phyloP scores from a whole-genome alignment of 1,140 invertebrate genomes.

The Hypsibius dujardini region DNA sequence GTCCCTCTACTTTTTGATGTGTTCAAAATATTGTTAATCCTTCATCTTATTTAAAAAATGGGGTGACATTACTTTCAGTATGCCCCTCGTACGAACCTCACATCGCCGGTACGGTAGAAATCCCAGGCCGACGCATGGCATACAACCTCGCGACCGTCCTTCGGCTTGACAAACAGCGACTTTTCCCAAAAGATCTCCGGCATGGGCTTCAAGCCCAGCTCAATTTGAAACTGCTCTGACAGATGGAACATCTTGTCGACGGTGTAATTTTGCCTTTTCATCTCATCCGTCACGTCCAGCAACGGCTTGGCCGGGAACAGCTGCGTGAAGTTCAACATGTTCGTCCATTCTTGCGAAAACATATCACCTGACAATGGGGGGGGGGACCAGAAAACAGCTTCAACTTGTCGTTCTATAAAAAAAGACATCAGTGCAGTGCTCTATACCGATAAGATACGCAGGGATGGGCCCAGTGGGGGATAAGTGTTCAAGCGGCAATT shows the following conservation, averaged over 20 bases:
- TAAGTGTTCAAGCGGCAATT: slow-evolving; percentile 28
- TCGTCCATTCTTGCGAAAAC: not conserved
- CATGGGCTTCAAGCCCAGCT: slow-evolving; percentile 4
- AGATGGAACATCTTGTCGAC: slow-evolving; percentile 27
- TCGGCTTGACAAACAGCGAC: not conserved
- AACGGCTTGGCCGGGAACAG: not conserved
- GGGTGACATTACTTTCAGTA: too few relatives aligned
- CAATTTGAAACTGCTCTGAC: slow-evolving; percentile 21
- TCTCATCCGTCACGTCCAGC: slow-evolving; percentile 4
- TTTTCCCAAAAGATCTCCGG: slow-evolving; percentile 15
- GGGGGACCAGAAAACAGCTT: not conserved
- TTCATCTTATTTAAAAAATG: too few relatives aligned
- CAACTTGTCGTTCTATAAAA: not conserved
- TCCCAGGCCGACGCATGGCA: slow-evolving; percentile 27
- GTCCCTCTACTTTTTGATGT: too few relatives aligned
- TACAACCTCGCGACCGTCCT: slow-evolving; percentile 22
- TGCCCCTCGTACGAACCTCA: too few relatives aligned
- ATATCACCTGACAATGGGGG: not conserved
- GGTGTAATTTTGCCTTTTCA: slow-evolving; percentile 27
- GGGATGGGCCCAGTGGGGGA: slow-evolving; percentile 31
- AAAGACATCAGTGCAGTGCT: not conserved
- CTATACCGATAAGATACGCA: slow-evolving; percentile 41
- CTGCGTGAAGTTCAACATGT: slow-evolving; percentile 1
- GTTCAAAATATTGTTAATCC: too few relatives aligned
- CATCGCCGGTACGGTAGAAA: slow-evolving; percentile 35